Percentiles rank a stretch among this genome's conserved stretches.
These are phyloP conservation scores for Hypanus sabinus DNA, from an alignment of 2,113 vertebrate species.

Conservation along the genomic window DNA sequence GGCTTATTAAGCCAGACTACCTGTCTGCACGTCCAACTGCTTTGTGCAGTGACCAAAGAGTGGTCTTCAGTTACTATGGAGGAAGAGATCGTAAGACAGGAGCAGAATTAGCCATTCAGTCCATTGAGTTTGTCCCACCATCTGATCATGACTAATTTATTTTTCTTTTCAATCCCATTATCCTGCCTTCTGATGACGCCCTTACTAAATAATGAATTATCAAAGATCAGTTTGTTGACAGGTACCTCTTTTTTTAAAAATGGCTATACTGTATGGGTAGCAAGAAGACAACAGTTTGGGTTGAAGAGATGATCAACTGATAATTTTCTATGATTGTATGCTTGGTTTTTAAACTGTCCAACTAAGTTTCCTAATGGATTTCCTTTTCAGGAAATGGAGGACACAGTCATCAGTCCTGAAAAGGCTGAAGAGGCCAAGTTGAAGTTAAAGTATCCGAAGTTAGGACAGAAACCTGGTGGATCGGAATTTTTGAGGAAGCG, in stretches of 20 bases:
- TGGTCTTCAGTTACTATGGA: neutral
- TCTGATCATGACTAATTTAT: too few relatives aligned
- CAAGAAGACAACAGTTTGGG: too few relatives aligned
- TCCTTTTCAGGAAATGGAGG: conserved; percentile 75
- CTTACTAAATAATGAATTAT: too few relatives aligned
- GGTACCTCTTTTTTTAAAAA: neutral
- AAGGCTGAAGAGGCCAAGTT: conserved; percentile 92
- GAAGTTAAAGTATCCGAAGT: conserved; percentile 87
- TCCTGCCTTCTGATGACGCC: too few relatives aligned
- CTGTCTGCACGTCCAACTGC: neutral
- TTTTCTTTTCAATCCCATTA: too few relatives aligned
- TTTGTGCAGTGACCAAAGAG: neutral
- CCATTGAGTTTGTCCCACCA: too few relatives aligned
- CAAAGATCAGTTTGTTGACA: neutral
- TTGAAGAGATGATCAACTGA: neutral
- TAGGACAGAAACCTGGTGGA: conserved; percentile 88
- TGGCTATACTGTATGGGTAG: neutral
- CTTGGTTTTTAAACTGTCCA: neutral
- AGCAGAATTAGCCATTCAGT: too few relatives aligned
- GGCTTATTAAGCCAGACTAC: neutral
- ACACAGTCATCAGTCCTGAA: conserved; percentile 84
- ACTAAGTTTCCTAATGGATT: neutral
- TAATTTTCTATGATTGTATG: neutral
- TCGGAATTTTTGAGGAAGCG: conserved; percentile 94
- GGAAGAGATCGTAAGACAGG: neutral